Evolutionary conservation across 2,113 vertebrate genomes (phyloP).

Genomic region (Crocuta crocuta): DNA sequence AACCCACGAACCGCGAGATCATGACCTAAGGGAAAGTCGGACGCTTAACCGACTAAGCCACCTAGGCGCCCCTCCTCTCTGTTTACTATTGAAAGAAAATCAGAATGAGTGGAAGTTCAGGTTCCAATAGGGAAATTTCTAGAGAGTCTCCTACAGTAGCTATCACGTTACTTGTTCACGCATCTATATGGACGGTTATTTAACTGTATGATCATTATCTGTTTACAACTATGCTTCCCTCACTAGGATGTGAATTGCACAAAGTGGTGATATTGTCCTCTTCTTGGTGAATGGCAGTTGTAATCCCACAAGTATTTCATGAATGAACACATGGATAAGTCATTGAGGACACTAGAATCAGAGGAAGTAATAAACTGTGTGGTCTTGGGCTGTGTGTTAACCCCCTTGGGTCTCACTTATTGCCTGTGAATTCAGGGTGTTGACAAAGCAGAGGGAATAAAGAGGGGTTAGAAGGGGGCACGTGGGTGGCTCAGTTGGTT

Average conservation of each 20-base stretch:
- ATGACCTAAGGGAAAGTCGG: too few species aligned
- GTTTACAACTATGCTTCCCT: not conserved
- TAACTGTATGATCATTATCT: not conserved
- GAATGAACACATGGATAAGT: not conserved
- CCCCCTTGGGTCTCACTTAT: not conserved
- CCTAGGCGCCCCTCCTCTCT: not conserved
- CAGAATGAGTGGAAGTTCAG: not conserved
- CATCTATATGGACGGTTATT: not conserved
- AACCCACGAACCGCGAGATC: too few species aligned
- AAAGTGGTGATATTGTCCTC: not conserved
- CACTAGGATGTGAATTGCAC: not conserved
- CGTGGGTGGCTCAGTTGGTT: too few species aligned
- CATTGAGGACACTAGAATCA: not conserved
- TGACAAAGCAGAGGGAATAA: not conserved
- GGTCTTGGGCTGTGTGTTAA: not conserved
- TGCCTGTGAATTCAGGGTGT: not conserved
- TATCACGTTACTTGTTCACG: not conserved
- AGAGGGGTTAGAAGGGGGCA: not conserved
- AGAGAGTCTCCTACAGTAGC: not conserved
- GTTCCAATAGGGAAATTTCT: not conserved
- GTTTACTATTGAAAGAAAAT: not conserved
- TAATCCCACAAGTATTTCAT: slow-evolving; percentile 32
- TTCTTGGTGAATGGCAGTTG: not conserved
- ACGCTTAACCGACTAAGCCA: too few species aligned
- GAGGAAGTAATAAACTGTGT: not conserved